Conservation (phyloP, 2,797 vertebrate genomes). For the Siniperca scherzeri region DNA sequence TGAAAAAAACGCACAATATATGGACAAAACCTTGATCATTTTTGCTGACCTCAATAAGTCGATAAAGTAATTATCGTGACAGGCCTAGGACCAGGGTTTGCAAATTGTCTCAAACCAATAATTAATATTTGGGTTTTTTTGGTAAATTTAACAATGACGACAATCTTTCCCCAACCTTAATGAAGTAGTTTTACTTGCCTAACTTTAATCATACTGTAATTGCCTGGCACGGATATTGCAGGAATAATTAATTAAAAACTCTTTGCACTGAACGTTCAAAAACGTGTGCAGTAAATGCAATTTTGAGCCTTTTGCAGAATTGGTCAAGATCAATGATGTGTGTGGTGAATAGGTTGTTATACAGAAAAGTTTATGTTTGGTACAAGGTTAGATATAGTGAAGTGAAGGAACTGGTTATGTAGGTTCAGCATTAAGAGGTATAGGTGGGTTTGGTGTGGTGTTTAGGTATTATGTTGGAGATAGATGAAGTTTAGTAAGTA, state of each 20-base stretch:
- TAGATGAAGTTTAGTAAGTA: not conserved
- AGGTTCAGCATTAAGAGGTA: not conserved
- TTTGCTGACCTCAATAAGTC: no score
- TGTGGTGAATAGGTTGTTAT: not conserved
- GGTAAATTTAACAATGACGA: not conserved
- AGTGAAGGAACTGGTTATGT: constrained; percentile 9
- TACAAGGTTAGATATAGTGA: not conserved
- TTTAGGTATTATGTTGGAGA: not conserved
- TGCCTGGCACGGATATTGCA: not conserved
- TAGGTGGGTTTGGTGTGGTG: not conserved
- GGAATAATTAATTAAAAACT: not conserved
- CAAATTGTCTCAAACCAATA: not conserved
- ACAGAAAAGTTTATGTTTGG: not conserved
- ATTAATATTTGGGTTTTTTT: not conserved
- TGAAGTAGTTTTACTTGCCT: no score
- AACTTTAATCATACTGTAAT: not conserved
- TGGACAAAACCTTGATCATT: no score
- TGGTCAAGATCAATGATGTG: not conserved
- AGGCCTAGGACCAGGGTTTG: not conserved
- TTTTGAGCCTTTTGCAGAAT: not conserved
- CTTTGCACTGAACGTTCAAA: not conserved
- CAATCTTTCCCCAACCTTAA: not conserved
- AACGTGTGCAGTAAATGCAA: not conserved
- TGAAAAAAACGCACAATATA: no score
- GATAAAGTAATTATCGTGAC: no score